A percentile compares a stretch with the other conserved stretches of the same genome.
phyloP scores from a whole-genome alignment of 2,113 vertebrate species.

The Callospermophilus lateralis region DNA sequence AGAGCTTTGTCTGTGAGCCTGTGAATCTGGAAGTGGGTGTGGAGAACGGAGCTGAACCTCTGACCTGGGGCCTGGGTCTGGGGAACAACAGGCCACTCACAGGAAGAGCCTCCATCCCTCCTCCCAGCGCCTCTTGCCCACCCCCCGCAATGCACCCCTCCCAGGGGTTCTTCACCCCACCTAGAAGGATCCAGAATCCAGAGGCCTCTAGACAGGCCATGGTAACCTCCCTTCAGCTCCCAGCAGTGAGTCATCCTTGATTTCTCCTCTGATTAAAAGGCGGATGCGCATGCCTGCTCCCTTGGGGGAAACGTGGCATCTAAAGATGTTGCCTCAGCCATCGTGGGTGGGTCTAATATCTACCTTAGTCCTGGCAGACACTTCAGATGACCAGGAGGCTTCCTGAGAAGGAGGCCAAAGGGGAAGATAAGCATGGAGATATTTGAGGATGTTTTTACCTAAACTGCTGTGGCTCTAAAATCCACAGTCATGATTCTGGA shows the following conservation, averaged over 20 bases:
- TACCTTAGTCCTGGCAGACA: background rate
- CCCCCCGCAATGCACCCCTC: fast-evolving
- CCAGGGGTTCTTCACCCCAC: background rate
- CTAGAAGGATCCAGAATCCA: background rate
- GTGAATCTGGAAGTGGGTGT: slow-evolving; percentile 8
- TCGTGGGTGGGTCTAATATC: slow-evolving; percentile 65
- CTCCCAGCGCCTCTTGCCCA: background rate
- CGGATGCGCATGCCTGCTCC: background rate
- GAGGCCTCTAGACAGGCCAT: background rate
- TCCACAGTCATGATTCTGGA: slow-evolving; percentile 37
- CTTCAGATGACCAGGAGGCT: slow-evolving; percentile 17
- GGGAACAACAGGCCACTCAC: background rate
- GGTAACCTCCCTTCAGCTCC: background rate
- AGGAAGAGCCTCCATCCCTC: background rate
- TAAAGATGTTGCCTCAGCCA: slow-evolving; percentile 41
- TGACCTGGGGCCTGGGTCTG: background rate
- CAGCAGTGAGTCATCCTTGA: slow-evolving; percentile 28
- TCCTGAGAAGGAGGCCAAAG: slow-evolving; percentile 32
- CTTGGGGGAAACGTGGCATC: background rate
- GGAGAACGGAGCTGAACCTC: background rate
- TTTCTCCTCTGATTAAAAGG: slow-evolving; percentile 55
- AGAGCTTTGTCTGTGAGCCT: background rate
- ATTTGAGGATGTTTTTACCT: background rate
- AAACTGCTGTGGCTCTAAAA: slow-evolving; percentile 27
- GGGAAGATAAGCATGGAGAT: slow-evolving; percentile 39